phyloP scores from a whole-genome alignment of 2,797 vertebrate genomes.

The Rhynchonycteris naso region DNA sequence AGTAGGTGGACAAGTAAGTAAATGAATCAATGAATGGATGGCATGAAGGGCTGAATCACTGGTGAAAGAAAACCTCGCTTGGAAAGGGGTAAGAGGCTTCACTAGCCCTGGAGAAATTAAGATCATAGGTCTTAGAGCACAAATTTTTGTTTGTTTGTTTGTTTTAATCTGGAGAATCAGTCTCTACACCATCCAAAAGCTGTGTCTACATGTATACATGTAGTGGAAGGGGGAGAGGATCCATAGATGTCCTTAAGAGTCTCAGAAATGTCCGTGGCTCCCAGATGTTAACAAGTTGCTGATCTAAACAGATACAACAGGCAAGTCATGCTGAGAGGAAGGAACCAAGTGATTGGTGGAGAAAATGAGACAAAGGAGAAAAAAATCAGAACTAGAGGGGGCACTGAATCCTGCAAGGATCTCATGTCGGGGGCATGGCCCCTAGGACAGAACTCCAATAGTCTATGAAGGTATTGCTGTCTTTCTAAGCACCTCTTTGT shows the following conservation, averaged over 20 bases:
- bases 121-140: background rate
- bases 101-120: background rate
- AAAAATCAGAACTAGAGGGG: background rate
- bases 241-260: background rate
- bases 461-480: too few relatives aligned
- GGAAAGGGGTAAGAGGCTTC: background rate
- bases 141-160: too few relatives aligned
- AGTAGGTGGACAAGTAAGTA: background rate
- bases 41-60: background rate
- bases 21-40: background rate
- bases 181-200: background rate
- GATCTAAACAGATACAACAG: background rate
- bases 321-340: background rate
- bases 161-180: background rate
- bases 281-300: background rate
- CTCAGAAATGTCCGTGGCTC: background rate
- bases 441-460: rapidly evolving
- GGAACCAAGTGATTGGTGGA: background rate
- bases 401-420: background rate
- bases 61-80: background rate
- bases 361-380: background rate
- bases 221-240: background rate
- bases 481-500: background rate
- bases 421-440: background rate
- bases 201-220: background rate